Evolutionary conservation across 37 sponge, comb jelly and placozoan genomes (phyloP), one percentile per base, ranked within the genome.

Genomic region (Crambe crambe): DNA sequence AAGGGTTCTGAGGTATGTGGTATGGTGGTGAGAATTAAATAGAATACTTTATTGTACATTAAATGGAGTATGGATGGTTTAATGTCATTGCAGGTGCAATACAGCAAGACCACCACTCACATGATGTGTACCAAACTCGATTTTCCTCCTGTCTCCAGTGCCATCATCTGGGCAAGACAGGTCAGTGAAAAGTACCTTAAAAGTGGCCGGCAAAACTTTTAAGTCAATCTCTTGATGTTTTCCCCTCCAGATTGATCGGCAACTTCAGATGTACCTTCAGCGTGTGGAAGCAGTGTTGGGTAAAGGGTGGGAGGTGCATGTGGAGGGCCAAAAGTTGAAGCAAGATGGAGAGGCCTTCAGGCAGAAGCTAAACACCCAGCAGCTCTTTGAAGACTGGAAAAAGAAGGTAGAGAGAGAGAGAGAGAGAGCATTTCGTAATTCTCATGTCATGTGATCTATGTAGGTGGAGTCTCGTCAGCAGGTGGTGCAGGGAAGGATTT

Each of bases 161-260:
- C 94, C 63, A 98, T 98, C 78, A 98, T 98, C 62, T 98, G 99
- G 99, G 99, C 99, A 34, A 89, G 86, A 77, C 96, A 95, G 88
- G 94, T 93, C 2, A 62, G 90, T 37, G 23, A 43, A n/a, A n/a
- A n/a, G n/a, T n/a, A 36, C 40, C n/a, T n/a, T n/a, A n/a, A 25
- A 26, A n/a, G n/a, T n/a, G n/a, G n/a, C n/a, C n/a, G n/a, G n/a
- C n/a, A n/a, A 54, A 18, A 54, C 17, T 12, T 2, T 17, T 29
- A 22, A 63, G 9, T n/a, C 9, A 21, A 54, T 63, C 65, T 63
- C 65, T 23, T 47, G 12, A 15, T 47, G 51, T 47, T 47, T 47
- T 47, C 51, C 51, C 51, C 6, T 12, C 12, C 12, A 96, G 97
- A 95, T 98, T 59, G 94, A 93, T 26, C 87, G 82, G 23, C 96